phyloP scores from a whole-genome alignment of 2,888 invertebrate species.

The Lymantria monacha region DNA sequence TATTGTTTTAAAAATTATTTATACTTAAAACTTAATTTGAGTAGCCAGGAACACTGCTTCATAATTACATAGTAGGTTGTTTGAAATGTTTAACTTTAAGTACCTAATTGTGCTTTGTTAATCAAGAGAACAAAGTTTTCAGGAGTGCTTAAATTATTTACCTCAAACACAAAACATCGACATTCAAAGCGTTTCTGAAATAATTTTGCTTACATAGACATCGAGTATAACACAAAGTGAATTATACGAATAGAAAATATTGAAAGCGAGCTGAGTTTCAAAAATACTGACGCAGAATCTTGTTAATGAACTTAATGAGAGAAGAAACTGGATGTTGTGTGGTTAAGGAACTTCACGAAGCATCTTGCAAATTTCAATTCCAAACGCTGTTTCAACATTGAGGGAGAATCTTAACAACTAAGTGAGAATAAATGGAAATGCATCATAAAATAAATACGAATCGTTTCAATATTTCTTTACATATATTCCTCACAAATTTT shows the following conservation, averaged over 20 bases:
- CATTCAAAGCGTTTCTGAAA: conserved; percentile 73
- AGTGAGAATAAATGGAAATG: conserved; percentile 52
- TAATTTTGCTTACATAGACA: conserved; percentile 72
- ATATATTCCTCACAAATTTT: conserved; percentile 13
- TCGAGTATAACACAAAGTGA: conserved; percentile 62
- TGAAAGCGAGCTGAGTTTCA: conserved; percentile 67
- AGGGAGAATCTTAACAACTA: conserved; percentile 41
- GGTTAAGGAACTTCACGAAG: conserved; percentile 57
- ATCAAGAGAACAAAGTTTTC: conserved; percentile 77
- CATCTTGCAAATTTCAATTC: conserved; percentile 67
- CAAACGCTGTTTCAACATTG: conserved; percentile 56
- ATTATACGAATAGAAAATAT: conserved; percentile 71
- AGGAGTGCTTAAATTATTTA: conserved; percentile 77
- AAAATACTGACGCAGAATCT: conserved; percentile 72
- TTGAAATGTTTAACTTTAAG: conserved; percentile 68
- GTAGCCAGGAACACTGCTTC: conserved; percentile 29
- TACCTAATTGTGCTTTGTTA: conserved; percentile 75
- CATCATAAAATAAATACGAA: conserved; percentile 55
- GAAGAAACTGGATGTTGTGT: conserved; percentile 62
- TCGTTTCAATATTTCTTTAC: conserved; percentile 31
- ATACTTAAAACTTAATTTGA: conserved; percentile 38
- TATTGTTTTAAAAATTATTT: conserved; percentile 25
- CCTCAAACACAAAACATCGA: conserved; percentile 76
- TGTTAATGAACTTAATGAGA: conserved; percentile 78
- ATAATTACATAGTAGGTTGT: conserved; percentile 57